Base-by-base conservation (phyloP, 1,140 invertebrate genomes). In the Notospermus geniculatus region DNA sequence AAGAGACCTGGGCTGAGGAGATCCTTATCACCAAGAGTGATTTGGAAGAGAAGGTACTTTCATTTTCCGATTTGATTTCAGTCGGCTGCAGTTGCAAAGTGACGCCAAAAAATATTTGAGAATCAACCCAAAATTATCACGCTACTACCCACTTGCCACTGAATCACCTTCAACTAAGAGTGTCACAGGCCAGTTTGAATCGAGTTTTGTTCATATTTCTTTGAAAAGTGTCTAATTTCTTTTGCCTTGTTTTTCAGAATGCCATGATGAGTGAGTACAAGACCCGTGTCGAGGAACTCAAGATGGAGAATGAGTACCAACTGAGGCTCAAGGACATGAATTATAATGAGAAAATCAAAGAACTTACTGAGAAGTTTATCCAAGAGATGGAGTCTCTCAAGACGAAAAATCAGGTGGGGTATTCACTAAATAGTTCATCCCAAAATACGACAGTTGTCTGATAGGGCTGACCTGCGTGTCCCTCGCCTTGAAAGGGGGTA, bases 1-100 rank as follows among this genome's bases (percentile, higher is more conserved):
- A 88, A 75, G 89, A 92, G 66, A 84, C 90, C 52, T 89, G 89
- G 70, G 88, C 88, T 0, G 88, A 88, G 59, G 91, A 94, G 70
- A 83, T 84, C 63, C 78, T 84, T 23, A 84, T 85, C 50, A 82
- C 78, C 5, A 83, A 84, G 73, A 80, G 79, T 69, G 84, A 85
- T 66, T 69, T 83, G 5, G 81, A 83, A 64, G 80, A 83, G 62
- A 82, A 82, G 73, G 78, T 80, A 54, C 65, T 27, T 53, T 11
- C 11, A 19, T 2, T 30, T 63, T 28, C 9, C 4, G n/a, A 7
- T 36, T 36, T 7, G 32, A 4, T 36, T 7, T 36, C 15, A 4
- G 4, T 4, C 5, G 32, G 32, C 32, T 15, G 32, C 32, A 36
- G n/a, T n/a, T n/a, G n/a, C n/a, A n/a, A n/a, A n/a, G n/a, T n/a